A percentile compares a stretch with the other conserved stretches of the same genome.
Conservation (phyloP, 2,888 invertebrate species). For the Nemurella pictetii region DNA sequence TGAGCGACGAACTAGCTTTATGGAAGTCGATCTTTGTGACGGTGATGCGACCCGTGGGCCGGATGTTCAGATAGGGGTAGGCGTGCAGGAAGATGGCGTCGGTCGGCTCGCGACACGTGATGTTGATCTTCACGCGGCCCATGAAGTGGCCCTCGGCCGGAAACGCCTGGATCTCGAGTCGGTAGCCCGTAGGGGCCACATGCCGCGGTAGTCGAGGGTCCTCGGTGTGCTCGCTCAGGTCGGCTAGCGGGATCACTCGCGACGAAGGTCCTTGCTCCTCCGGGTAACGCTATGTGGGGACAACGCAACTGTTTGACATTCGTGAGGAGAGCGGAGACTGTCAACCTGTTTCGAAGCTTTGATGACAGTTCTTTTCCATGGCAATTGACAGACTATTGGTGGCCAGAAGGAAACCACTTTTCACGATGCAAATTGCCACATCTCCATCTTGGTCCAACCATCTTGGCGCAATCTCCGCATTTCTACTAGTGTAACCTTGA, state of each 20-base stretch:
- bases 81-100: slow-evolving; percentile 68
- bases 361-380: no score
- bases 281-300: not conserved
- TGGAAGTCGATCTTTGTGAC: slow-evolving; percentile 47
- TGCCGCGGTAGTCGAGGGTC: slow-evolving; percentile 65
- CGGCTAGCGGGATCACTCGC: slow-evolving; percentile 55
- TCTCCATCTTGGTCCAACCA: no score
- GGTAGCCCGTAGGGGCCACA: slow-evolving; percentile 67
- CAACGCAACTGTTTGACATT: no score
- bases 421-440: no score
- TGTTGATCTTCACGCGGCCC: slow-evolving; percentile 69
- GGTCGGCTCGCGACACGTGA: slow-evolving; percentile 65
- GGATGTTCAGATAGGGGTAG: slow-evolving; percentile 63
- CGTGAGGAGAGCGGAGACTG: no score
- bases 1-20: slow-evolving; percentile 40
- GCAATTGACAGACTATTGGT: no score
- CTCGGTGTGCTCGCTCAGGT: slow-evolving; percentile 65
- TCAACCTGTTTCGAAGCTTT: no score
- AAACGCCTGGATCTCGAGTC: slow-evolving; percentile 67
- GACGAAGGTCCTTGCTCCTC: not conserved
- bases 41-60: slow-evolving; percentile 48
- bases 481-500: no score
- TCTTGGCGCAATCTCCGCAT: no score
- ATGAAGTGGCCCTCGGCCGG: slow-evolving; percentile 66
- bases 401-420: no score